Evolutionary conservation across 2,888 invertebrate genomes (phyloP), one percentile per base, ranked within the genome.

Genomic region (Halocaridina rubra): DNA sequence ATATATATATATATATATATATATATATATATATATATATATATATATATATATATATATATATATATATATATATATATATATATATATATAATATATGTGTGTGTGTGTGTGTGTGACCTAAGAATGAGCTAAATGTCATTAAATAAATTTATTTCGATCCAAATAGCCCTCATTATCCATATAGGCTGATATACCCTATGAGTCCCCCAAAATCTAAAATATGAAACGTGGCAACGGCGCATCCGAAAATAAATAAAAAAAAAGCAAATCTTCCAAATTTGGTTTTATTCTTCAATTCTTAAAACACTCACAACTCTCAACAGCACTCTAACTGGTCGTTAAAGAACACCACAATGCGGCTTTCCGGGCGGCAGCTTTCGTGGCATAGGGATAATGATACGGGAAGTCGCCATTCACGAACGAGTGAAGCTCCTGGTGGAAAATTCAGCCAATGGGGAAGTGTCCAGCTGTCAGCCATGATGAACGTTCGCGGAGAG

Each of bases 401-500:
- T 16, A 24, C 29, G 22, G 22, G 71, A 22, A 39, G 57, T 7
- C 71, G 19, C 57, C 46, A 13, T 71, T 53, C 79, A 71, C 71
- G 69, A 32, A 24, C 69, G 29, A 32, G 69, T 69, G 29, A 30
- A 19, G 69, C 30, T 69, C 30, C 53, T 46, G n/a, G 53, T 46
- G 71, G 79, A 71, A 80, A 80, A 80, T 80, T 57, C 79, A 80
- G 79, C 79, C 79, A 80, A 80, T 80, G 79, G 71, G 79, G 27
- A 32, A 53, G 69, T 67, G 33, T 57, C 46, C 57, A 61, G 61
- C 69, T 69, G 79, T 27, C 79, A 57, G 79, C 79, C 79, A 80
- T 80, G 46, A 53, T 61, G 57, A 79, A 67, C 67, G 79, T 79
- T 69, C 39, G 39, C 69, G 24, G 69, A 39, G 67, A 79, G 16